Conservation (phyloP, 2,113 vertebrate genomes). For the Erpornis zantholeuca region DNA sequence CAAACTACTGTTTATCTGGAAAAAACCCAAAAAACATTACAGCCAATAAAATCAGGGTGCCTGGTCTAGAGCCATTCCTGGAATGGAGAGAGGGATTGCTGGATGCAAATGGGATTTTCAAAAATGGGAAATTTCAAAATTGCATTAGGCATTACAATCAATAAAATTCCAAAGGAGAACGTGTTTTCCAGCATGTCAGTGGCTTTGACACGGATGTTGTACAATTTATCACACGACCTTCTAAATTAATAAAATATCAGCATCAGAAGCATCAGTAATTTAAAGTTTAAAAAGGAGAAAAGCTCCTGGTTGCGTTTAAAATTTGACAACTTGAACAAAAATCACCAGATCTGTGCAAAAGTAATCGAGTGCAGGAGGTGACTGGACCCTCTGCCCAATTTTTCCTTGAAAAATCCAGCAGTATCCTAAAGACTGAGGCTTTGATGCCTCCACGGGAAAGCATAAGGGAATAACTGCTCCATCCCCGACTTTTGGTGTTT, state of each 20-base stretch:
- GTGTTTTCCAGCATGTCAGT: not conserved
- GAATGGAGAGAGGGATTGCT: not conserved
- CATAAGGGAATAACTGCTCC: not conserved
- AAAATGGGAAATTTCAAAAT: not conserved
- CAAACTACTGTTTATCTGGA: not conserved
- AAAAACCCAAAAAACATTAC: not conserved
- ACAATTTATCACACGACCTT: not conserved
- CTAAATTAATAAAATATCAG: not conserved
- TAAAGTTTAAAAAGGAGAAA: not conserved
- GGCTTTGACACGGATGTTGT: not conserved
- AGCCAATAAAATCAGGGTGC: not conserved
- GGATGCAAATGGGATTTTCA: no score
- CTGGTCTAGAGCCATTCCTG: not conserved
- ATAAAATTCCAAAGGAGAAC: not conserved
- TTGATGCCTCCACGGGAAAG: not conserved
- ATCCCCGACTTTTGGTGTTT: not conserved
- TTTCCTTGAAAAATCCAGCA: not conserved
- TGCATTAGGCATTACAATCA: not conserved
- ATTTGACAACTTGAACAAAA: conserved; percentile 8
- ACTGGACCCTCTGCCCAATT: not conserved
- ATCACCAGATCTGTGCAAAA: not conserved
- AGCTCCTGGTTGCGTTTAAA: not conserved
- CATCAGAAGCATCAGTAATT: not conserved
- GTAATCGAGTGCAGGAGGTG: not conserved
- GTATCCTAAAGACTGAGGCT: not conserved